These are phyloP conservation scores for Cathartes aura DNA, from an alignment of 2,113 vertebrate genomes.

Conservation along the genomic window DNA sequence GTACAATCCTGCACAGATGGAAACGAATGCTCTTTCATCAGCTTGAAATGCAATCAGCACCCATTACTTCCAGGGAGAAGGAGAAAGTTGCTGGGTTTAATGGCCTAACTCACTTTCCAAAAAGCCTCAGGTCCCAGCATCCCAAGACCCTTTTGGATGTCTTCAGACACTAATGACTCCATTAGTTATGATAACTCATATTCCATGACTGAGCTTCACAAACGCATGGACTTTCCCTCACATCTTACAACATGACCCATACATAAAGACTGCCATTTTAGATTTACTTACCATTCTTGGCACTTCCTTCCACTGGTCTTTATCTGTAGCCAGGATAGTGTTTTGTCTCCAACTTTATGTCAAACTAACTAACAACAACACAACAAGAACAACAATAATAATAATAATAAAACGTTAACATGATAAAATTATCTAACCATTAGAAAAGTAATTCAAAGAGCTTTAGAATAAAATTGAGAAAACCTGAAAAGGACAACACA, in stretches of 20 bases:
- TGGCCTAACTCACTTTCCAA: not conserved
- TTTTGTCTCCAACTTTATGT: not conserved
- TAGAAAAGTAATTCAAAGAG: not conserved
- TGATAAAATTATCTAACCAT: not conserved
- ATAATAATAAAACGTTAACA: not conserved
- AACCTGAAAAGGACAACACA: not conserved
- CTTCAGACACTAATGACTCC: not conserved
- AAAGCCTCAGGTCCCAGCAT: not conserved
- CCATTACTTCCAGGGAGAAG: not conserved
- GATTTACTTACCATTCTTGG: not conserved
- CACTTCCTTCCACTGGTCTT: not conserved
- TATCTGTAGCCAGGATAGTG: not conserved
- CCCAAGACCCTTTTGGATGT: not conserved
- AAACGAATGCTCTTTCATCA: not conserved
- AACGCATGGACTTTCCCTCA: accelerated
- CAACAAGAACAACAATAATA: not conserved
- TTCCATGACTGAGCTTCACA: not conserved
- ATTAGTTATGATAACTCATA: not conserved
- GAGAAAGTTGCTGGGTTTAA: not conserved
- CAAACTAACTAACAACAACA: not conserved
- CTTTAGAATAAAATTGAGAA: not conserved
- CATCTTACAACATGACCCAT: not conserved
- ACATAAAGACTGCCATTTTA: not conserved
- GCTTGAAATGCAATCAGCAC: not conserved
- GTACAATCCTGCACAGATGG: not conserved